Evolutionary conservation across 2,888 invertebrate species (phyloP).

Genomic region (Vannuccia rotundouncinata): DNA sequence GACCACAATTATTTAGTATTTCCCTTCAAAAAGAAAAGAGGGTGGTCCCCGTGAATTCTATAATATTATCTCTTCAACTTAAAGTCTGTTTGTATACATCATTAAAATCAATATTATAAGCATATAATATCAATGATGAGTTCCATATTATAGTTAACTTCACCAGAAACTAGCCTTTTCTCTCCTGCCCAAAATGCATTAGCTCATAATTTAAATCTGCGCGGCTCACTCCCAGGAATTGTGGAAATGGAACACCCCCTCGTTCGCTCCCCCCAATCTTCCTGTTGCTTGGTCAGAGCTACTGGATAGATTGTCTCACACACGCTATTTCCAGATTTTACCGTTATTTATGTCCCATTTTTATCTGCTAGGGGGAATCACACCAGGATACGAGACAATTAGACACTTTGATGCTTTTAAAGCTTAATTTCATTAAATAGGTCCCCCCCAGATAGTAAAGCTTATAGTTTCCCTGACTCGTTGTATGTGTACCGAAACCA

Average conservation of each 20-base stretch:
- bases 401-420: constrained; percentile 26
- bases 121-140: not conserved
- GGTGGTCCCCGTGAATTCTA: not conserved
- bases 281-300: not conserved
- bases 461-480: not conserved
- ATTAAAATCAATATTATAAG: not conserved
- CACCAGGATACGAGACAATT: not conserved
- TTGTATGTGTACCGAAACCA: not conserved
- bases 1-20: not conserved
- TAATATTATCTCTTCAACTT: not conserved
- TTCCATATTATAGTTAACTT: too few species aligned
- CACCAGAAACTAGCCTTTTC: not conserved
- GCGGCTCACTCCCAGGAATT: not conserved
- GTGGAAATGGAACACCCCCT: not conserved
- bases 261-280: not conserved
- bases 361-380: not conserved
- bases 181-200: not conserved
- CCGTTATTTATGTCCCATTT: not conserved
- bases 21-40: not conserved
- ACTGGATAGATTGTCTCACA: not conserved
- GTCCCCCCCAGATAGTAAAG: too few species aligned
- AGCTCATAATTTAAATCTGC: not conserved
- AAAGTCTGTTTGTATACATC: not conserved
- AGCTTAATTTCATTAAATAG: constrained; percentile 26
- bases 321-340: not conserved